Base-by-base conservation (phyloP, 2,888 invertebrate genomes). In the Cylloceria caligata region DNA sequence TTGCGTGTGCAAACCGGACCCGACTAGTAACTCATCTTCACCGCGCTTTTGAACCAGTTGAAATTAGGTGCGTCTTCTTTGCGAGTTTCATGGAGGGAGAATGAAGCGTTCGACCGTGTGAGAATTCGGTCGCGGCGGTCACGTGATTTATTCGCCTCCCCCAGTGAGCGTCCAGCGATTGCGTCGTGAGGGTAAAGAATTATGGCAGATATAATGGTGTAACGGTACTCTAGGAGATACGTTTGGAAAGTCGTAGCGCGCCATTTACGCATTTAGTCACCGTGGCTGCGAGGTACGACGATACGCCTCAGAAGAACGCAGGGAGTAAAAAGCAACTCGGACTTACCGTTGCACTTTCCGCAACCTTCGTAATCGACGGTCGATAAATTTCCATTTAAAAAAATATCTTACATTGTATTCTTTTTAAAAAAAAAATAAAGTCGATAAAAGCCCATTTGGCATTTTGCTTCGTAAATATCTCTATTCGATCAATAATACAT, bases 11-110 rank as follows among this genome's bases (percentile, higher is more conserved):
- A 94, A 94, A 93, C 90, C 93, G 91, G 93, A 93, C 93, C 91
- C 90, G 93, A 93, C 95, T 97, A 97, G 94, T 95, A 94, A 95
- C 94, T 95, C 96, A 97, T 97, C 94, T 94, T 95, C 94, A 94
- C 93, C 94, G 94, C 85, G 81, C 79, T 90, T 92, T 93, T 92
- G 93, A 93, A 93, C 93, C 92, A 89, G 92, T 91, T 93, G 92
- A 93, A 93, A 93, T 93, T 93, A 93, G 80, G 75, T 77, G 89
- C 87, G 88, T 90, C 90, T 89, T 90, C 84, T 84, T 88, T 85
- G 71, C 81, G 69, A 84, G 89, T 88, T 87, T 89, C 93, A 93
- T 93, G 91, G 90, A 90, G 90, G 86, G 85, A 87, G 89, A 92
- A 89, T 91, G 91, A 89, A 75, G 82, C 84, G 74, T 73, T 45